Conservation (phyloP, 2,888 invertebrate genomes). For the Cybosia mesomella region DNA sequence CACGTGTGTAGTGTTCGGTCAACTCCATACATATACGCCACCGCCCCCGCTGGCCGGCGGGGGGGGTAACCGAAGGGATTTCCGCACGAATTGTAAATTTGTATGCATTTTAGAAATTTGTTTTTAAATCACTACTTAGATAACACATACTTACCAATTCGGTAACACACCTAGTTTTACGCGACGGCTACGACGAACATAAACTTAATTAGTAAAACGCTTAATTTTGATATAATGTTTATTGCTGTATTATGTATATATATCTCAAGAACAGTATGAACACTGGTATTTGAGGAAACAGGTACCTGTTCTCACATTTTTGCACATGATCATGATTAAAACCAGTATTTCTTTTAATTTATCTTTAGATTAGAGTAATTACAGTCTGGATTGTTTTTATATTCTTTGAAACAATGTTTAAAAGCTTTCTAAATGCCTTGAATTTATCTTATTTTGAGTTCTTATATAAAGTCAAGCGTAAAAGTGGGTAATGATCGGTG, state of each 20-base stretch:
- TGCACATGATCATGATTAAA: not conserved
- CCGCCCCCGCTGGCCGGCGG: too few relatives aligned
- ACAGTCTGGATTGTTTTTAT: not conserved
- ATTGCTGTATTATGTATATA: slow-evolving; percentile 1
- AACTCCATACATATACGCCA: not conserved
- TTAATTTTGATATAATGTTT: slow-evolving; percentile 3
- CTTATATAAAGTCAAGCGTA: not conserved
- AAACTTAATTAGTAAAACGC: slow-evolving; percentile 2
- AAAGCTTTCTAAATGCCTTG: not conserved
- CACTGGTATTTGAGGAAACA: not conserved
- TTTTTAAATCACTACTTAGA: too few relatives aligned
- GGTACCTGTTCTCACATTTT: not conserved
- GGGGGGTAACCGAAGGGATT: too few relatives aligned
- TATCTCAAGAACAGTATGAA: not conserved
- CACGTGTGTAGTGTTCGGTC: slow-evolving; percentile 18
- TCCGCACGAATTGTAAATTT: too few relatives aligned
- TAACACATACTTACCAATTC: too few relatives aligned
- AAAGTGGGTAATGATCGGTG: too few relatives aligned
- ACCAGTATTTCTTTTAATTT: not conserved
- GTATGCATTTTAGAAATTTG: too few relatives aligned
- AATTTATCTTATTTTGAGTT: not conserved
- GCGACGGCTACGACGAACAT: not conserved
- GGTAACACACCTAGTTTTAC: not conserved
- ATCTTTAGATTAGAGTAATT: not conserved
- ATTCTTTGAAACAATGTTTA: not conserved